phyloP scores from a whole-genome alignment of 2,888 invertebrate species.

The Troilus luridus region DNA sequence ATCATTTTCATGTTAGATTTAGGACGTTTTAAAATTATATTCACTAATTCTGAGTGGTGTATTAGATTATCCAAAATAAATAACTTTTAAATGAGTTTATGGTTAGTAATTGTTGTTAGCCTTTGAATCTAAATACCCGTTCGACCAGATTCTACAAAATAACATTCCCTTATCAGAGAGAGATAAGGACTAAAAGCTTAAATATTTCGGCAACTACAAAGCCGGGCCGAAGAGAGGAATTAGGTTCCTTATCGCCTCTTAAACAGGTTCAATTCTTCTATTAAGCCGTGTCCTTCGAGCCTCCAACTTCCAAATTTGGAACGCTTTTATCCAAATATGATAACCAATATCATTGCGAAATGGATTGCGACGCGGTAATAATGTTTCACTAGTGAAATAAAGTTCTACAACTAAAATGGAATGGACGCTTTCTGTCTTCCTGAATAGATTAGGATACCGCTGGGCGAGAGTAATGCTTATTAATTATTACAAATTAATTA shows the following conservation, averaged over 20 bases:
- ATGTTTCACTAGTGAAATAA: background rate
- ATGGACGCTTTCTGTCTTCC: background rate
- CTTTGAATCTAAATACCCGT: background rate
- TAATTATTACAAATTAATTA: background rate
- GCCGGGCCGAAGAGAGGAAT: background rate
- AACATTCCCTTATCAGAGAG: background rate
- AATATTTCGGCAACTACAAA: background rate
- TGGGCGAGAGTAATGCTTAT: background rate
- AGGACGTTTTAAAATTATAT: no score
- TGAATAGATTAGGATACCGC: background rate
- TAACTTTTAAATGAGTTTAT: background rate
- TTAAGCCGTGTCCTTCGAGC: background rate
- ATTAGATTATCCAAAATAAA: background rate
- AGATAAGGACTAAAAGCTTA: background rate
- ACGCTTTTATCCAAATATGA: background rate
- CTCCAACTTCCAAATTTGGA: background rate
- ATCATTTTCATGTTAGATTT: no score
- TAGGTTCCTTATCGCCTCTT: background rate
- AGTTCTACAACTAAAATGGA: background rate
- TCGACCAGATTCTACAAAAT: background rate
- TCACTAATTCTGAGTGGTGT: no score
- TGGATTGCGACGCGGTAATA: background rate
- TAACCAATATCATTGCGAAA: conserved; percentile 6
- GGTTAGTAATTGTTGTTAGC: background rate
- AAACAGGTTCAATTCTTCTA: background rate